Conservation (phyloP, 2,888 invertebrate genomes). For the Taphrorychus bicolor region DNA sequence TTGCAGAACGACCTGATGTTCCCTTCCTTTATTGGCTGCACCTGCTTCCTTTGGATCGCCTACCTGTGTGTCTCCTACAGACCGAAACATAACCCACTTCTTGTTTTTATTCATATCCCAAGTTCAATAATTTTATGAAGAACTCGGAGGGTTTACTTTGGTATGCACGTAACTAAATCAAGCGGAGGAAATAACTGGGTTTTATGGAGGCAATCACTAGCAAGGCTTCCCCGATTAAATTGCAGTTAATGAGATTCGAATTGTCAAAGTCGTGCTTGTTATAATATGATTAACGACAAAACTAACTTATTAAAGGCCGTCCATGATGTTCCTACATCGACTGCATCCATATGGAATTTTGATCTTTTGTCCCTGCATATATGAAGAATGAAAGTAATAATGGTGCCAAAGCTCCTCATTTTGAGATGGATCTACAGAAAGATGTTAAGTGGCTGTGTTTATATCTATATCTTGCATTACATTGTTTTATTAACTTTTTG, state of each 20-base stretch:
- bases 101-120: neutral
- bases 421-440: no score
- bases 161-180: no score
- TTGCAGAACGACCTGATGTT: conserved; percentile 32
- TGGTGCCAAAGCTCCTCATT: no score
- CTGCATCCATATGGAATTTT: no score
- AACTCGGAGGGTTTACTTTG: no score
- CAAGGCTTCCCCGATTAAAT: neutral
- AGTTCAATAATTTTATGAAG: neutral
- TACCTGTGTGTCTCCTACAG: conserved; percentile 56
- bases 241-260: neutral
- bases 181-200: neutral
- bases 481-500: no score
- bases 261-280: neutral
- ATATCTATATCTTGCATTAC: no score
- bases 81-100: conserved; percentile 12
- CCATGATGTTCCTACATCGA: no score
- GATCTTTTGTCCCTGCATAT: no score
- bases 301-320: no score
- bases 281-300: neutral
- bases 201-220: neutral
- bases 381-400: no score
- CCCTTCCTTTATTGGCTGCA: conserved; percentile 46
- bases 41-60: conserved; percentile 56
- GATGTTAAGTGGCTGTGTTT: no score